Evolutionary conservation across 2,113 vertebrate species (phyloP).

Genomic region (Xyrauchen texanus): DNA sequence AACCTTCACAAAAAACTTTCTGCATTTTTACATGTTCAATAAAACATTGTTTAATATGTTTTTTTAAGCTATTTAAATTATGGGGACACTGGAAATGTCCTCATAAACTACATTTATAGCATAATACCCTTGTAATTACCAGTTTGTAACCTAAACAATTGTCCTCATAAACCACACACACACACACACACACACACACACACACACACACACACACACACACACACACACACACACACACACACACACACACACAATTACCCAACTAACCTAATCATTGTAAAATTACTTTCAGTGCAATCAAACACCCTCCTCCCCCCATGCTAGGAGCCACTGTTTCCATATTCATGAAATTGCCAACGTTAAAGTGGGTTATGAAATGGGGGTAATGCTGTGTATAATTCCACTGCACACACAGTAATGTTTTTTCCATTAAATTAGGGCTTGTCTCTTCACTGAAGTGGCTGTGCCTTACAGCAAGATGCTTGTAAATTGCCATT

Average conservation of each 20-base stretch:
- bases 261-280: conserved; percentile 95
- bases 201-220: no score
- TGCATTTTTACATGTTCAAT: no score
- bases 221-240: no score
- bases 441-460: conserved; percentile 77
- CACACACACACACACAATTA: conserved; percentile 71
- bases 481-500: conserved; percentile 88
- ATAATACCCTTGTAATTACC: no score
- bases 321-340: conserved; percentile 95
- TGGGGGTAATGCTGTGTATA: conserved; percentile 89
- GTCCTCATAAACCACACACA: no score
- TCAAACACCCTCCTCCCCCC: conserved; percentile 83
- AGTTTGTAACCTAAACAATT: no score
- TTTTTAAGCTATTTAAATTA: no score
- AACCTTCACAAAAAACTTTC: no score
- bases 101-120: no score
- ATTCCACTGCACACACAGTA: conserved; percentile 85
- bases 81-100: no score
- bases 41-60: no score
- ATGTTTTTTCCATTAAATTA: conserved; percentile 91
- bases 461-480: conserved; percentile 81
- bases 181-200: no score
- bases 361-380: conserved; percentile 96
- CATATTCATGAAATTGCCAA: conserved; percentile 99
- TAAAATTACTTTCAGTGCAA: conserved; percentile 99